These are phyloP conservation scores for Leucania comma DNA, from an alignment of 2,888 invertebrate genomes.

Conservation along the genomic window DNA sequence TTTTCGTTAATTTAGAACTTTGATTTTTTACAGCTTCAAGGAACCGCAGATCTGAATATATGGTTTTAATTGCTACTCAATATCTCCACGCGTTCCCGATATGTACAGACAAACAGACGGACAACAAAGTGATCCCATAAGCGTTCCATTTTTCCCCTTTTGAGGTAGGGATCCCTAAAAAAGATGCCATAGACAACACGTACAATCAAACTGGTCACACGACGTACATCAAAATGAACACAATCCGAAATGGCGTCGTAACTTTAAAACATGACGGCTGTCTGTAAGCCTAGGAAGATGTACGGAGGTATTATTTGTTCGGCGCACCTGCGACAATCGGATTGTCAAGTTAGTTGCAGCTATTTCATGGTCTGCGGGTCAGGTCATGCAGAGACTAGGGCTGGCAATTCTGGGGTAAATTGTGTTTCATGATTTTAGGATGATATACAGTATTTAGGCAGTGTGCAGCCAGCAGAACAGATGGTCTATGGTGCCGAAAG, in stretches of 20 bases:
- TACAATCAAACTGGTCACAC: neutral
- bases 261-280: slow-evolving; percentile 27
- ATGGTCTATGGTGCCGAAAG: no score
- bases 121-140: no score
- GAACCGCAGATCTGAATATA: no score
- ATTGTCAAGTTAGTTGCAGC: slow-evolving; percentile 48
- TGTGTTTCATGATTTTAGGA: no score
- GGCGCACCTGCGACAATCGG: slow-evolving; percentile 52
- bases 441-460: no score
- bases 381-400: slow-evolving; percentile 28
- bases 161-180: neutral
- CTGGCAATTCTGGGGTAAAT: neutral
- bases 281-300: slow-evolving; percentile 30
- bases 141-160: no score
- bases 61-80: no score
- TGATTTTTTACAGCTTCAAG: no score
- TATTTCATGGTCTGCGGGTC: slow-evolving; percentile 45
- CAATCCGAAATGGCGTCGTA: slow-evolving; percentile 12
- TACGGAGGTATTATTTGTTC: slow-evolving; percentile 45
- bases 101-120: no score
- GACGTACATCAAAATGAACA: slow-evolving; percentile 13
- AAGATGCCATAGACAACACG: neutral
- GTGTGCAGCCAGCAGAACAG: no score
- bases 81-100: no score
- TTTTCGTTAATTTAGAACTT: no score